These are phyloP conservation scores for Reticulitermes speratus DNA, from an alignment of 1,140 invertebrate genomes.

Conservation along the genomic window DNA sequence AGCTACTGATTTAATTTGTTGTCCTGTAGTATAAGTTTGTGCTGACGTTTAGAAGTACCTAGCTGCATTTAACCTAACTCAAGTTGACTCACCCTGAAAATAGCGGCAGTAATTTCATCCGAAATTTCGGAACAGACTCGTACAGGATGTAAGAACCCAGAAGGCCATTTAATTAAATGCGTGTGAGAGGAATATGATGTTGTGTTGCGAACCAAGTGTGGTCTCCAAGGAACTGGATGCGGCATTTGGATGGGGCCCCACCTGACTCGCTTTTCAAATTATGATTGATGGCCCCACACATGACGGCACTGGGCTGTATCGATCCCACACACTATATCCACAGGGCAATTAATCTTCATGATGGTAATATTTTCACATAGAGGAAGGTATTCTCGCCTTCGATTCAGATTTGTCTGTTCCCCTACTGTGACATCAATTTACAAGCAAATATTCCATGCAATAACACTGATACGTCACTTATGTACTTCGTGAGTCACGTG, in stretches of 20 bases:
- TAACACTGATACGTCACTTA: background rate
- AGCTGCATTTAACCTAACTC: too few species aligned
- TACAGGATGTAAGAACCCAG: too few species aligned
- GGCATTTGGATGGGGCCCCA: background rate
- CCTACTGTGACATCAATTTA: background rate
- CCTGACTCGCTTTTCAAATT: background rate
- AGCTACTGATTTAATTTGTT: too few species aligned
- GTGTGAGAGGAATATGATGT: too few species aligned
- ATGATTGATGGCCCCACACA: background rate
- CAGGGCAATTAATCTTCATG: background rate
- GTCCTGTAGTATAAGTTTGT: too few species aligned
- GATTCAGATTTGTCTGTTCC: background rate
- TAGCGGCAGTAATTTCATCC: too few species aligned
- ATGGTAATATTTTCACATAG: background rate
- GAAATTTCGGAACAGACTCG: too few species aligned
- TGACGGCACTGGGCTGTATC: background rate
- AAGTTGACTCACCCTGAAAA: too few species aligned
- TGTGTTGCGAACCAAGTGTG: too few species aligned
- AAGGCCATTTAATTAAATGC: too few species aligned
- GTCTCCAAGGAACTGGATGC: background rate
- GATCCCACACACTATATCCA: background rate
- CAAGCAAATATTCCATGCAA: background rate
- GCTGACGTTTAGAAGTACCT: too few species aligned
- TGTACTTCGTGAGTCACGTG: too few species aligned
- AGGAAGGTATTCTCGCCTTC: background rate